Conservation (phyloP, 2,888 invertebrate species). For the Synanthedon vespiformis region DNA sequence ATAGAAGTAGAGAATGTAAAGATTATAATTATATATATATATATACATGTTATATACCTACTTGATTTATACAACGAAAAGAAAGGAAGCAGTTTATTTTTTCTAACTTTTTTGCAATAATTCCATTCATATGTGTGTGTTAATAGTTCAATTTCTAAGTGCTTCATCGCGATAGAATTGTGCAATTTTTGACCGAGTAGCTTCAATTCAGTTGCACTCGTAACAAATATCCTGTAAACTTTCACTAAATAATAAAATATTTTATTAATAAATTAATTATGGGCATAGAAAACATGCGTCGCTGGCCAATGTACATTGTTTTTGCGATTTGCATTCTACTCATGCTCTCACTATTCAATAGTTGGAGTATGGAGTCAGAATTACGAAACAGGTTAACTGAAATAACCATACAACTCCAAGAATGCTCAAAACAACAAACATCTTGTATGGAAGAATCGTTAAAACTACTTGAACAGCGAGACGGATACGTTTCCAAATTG, state of each 20-base stretch:
- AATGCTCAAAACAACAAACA: slow-evolving; percentile 52
- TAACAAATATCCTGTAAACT: too few relatives aligned
- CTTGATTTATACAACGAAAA: too few relatives aligned
- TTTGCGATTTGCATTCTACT: slow-evolving; percentile 55
- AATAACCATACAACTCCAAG: slow-evolving; percentile 47
- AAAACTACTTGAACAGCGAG: slow-evolving; percentile 48
- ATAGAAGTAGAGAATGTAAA: too few relatives aligned
- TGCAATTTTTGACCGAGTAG: too few relatives aligned
- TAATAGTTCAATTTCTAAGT: too few relatives aligned
- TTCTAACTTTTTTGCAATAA: too few relatives aligned
- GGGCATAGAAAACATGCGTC: slow-evolving; percentile 67
- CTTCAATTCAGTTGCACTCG: too few relatives aligned
- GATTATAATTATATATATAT: too few relatives aligned
- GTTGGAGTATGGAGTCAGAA: slow-evolving; percentile 56
- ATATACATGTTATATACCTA: too few relatives aligned
- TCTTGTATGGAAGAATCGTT: slow-evolving; percentile 55
- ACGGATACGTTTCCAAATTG: slow-evolving; percentile 42
- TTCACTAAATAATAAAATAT: background rate
- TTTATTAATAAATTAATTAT: slow-evolving; percentile 20
- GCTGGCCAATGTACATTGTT: slow-evolving; percentile 61
- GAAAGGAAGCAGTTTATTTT: too few relatives aligned
- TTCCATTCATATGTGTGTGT: too few relatives aligned
- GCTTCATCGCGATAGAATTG: too few relatives aligned
- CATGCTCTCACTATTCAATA: slow-evolving; percentile 60
- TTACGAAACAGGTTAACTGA: slow-evolving; percentile 44